Conservation (phyloP, 1,140 invertebrate species). For the Drosophila parvula region DNA sequence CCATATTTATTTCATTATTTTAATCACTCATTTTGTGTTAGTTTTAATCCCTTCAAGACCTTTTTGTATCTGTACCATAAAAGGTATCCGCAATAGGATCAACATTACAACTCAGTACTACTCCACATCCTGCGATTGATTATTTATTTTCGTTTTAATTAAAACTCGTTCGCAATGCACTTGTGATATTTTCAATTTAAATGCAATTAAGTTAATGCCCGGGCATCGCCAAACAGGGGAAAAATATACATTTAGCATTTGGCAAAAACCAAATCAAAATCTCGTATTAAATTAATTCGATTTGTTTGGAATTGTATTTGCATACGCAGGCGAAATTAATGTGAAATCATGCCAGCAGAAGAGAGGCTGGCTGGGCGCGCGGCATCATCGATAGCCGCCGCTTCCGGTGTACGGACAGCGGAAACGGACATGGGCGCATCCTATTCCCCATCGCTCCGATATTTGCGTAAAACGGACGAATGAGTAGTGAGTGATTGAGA, state of each 20-base stretch:
- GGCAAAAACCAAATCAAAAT: constrained; percentile 69
- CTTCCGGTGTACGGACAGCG: constrained; percentile 56
- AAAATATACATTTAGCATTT: constrained; percentile 61
- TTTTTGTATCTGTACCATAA: constrained; percentile 1
- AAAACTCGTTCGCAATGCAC: constrained; percentile 56
- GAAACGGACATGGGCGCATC: constrained; percentile 61
- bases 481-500: constrained; percentile 39
- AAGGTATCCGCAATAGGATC: constrained; percentile 1
- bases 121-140: constrained; percentile 6
- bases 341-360: constrained; percentile 36
- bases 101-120: background rate
- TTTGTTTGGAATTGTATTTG: constrained; percentile 80
- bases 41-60: background rate
- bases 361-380: background rate
- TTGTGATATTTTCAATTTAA: constrained; percentile 69
- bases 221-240: constrained; percentile 17
- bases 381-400: constrained; percentile 27
- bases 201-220: constrained; percentile 77
- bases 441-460: constrained; percentile 11
- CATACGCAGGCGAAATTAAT: constrained; percentile 80
- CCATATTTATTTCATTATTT: background rate
- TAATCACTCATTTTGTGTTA: background rate
- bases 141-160: constrained; percentile 66
- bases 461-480: constrained; percentile 68
- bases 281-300: constrained; percentile 78